These are phyloP conservation scores for Zaprionus gabonicus DNA, from an alignment of 1,140 invertebrate genomes.

Conservation along the genomic window DNA sequence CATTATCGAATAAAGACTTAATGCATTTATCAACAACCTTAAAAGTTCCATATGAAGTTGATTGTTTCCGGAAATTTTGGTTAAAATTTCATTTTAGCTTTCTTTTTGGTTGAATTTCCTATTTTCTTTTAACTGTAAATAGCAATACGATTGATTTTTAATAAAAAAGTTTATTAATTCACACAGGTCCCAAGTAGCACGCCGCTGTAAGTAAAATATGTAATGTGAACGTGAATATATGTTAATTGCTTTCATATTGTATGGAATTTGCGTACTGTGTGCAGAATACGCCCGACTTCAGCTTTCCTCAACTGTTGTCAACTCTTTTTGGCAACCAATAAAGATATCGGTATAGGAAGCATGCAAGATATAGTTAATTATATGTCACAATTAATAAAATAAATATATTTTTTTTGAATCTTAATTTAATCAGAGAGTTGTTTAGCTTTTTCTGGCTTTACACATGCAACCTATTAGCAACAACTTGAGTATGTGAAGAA, in stretches of 20 bases:
- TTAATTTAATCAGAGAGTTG: not conserved
- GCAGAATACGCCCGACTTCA: not conserved
- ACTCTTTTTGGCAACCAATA: not conserved
- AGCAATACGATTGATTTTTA: not conserved
- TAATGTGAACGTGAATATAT: not conserved
- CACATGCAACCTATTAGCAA: not conserved
- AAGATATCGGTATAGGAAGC: not conserved
- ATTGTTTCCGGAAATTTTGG: not conserved
- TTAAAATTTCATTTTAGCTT: not conserved
- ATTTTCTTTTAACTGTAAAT: not conserved
- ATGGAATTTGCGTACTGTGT: not conserved
- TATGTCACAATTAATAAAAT: no score
- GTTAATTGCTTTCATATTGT: not conserved
- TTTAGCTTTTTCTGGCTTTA: not conserved
- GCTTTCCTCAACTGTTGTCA: not conserved
- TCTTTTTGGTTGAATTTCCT: not conserved
- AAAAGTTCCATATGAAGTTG: not conserved
- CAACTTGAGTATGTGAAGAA: not conserved
- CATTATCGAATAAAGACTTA: constrained; percentile 11
- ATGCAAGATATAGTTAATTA: no score
- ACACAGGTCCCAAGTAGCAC: no score
- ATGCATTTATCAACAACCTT: not conserved
- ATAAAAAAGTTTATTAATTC: no score
- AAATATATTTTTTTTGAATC: not conserved
- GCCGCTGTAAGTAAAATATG: not conserved